These are phyloP conservation scores for Hyperoplus lanceolatus DNA, from an alignment of 2,797 vertebrate species.

Conservation along the genomic window DNA sequence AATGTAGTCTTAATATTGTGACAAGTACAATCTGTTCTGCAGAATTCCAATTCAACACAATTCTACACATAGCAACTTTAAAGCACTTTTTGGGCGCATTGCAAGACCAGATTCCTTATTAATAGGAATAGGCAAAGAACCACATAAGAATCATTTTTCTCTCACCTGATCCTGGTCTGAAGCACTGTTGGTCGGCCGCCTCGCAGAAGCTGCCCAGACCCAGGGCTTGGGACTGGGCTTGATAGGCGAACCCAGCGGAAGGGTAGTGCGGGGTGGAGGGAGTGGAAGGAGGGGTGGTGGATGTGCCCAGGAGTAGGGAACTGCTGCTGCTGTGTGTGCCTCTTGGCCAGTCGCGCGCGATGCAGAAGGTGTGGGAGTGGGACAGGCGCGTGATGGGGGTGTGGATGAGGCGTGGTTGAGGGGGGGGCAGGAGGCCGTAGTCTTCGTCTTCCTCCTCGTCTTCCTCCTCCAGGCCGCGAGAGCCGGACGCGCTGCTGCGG, in stretches of 20 bases:
- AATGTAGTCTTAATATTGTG: no score
- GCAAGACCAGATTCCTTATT: no score
- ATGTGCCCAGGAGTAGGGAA: conserved; percentile 70
- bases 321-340: conserved; percentile 73
- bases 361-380: conserved; percentile 95
- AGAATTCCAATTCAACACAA: no score
- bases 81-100: no score
- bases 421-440: conserved; percentile 90
- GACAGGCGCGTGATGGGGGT: conserved; percentile 76
- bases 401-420: conserved; percentile 89
- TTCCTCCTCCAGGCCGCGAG: conserved; percentile 86
- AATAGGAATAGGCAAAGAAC: no score
- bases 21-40: no score
- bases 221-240: conserved; percentile 43
- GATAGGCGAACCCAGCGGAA: conserved; percentile 85
- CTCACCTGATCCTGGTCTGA: conserved; percentile 87
- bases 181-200: conserved; percentile 83
- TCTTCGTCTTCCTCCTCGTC: conserved; percentile 91
- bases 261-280: conserved; percentile 86
- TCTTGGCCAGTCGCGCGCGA: conserved; percentile 91
- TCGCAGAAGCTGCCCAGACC: conserved; percentile 80
- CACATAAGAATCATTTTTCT: neutral
- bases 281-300: conserved; percentile 85
- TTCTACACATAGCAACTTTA: no score
- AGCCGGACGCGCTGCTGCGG: conserved; percentile 82